Evolutionary conservation across 2,113 vertebrate species (phyloP).

Genomic region (Caracal caracal): DNA sequence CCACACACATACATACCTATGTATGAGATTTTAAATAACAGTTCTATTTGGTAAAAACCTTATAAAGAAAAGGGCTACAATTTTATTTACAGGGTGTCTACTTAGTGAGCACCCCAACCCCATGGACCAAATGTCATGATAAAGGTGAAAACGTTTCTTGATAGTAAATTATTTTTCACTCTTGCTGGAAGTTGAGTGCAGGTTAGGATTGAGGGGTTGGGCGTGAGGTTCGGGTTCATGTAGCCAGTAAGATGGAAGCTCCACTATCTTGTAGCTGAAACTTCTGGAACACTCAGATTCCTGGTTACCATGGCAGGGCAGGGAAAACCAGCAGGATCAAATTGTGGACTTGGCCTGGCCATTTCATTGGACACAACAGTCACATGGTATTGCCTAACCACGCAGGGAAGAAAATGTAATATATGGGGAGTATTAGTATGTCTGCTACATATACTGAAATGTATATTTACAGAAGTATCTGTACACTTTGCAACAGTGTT

Average conservation of each 20-base stretch:
- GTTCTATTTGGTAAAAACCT: conserved; percentile 42
- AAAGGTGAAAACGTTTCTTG: background rate
- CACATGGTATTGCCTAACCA: background rate
- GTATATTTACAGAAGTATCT: background rate
- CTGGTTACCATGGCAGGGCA: background rate
- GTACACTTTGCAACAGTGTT: background rate
- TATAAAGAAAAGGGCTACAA: background rate
- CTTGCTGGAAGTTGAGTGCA: background rate
- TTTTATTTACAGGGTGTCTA: background rate
- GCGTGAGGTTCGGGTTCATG: background rate
- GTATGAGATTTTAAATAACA: background rate
- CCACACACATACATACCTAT: background rate
- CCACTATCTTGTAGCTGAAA: background rate
- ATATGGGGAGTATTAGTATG: background rate
- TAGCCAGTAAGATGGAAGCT: background rate
- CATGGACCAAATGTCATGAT: background rate
- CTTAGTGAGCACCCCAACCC: background rate
- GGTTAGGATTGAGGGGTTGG: background rate
- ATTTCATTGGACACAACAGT: background rate
- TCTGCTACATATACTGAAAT: background rate
- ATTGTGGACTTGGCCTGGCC: background rate
- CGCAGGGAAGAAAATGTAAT: background rate
- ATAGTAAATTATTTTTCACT: background rate
- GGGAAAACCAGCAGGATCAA: background rate
- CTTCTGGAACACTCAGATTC: background rate